Conservation (phyloP, 2,113 vertebrate genomes). For the Brienomyrus longianalis region DNA sequence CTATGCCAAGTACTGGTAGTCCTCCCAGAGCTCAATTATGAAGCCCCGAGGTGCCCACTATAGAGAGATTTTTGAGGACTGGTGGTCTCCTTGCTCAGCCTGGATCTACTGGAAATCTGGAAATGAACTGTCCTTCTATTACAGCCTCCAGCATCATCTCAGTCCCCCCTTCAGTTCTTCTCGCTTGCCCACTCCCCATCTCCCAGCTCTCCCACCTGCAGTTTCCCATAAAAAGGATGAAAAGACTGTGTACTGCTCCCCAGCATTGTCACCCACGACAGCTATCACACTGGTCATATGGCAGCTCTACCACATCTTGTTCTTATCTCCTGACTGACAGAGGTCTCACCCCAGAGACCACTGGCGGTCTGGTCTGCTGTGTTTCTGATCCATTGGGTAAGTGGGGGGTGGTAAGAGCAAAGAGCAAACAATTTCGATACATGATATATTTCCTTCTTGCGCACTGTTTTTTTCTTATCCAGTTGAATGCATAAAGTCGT, state of each 20-base stretch:
- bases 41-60: background rate
- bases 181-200: background rate
- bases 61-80: background rate
- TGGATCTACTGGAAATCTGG: background rate
- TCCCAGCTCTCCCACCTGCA: background rate
- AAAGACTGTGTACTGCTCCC: too few species aligned
- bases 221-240: background rate
- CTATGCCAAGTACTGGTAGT: background rate
- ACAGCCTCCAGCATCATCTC: background rate
- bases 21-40: background rate
- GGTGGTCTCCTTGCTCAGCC: background rate
- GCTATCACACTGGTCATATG: background rate
- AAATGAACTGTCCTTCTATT: background rate
- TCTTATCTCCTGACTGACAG: background rate
- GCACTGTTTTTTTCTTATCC: background rate
- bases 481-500: background rate
- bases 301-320: background rate
- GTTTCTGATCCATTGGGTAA: background rate
- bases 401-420: background rate
- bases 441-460: background rate
- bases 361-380: background rate
- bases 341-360: background rate
- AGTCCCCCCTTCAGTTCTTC: background rate
- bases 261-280: background rate
- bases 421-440: background rate